Evolutionary conservation across 2,113 vertebrate genomes (phyloP).

Genomic region (Indri indri): DNA sequence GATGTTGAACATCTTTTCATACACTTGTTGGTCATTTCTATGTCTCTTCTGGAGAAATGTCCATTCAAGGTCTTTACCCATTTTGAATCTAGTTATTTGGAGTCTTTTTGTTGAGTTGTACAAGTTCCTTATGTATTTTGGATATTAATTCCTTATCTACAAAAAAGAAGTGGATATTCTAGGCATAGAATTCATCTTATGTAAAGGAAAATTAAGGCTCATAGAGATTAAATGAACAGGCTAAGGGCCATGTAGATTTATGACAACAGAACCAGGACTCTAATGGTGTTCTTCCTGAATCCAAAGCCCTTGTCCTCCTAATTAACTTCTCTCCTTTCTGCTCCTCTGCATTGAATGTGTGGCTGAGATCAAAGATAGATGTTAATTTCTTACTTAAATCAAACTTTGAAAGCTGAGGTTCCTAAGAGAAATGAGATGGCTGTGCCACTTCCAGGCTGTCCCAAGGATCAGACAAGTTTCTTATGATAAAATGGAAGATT

Average conservation of each 20-base stretch:
- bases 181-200: background rate
- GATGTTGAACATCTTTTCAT: background rate
- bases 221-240: background rate
- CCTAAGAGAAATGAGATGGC: background rate
- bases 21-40: background rate
- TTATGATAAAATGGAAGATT: background rate
- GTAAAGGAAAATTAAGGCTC: background rate
- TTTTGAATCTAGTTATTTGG: background rate
- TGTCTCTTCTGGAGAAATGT: background rate
- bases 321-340: background rate
- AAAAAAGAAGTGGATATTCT: background rate
- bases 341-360: background rate
- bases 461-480: background rate
- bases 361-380: background rate
- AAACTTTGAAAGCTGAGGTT: background rate
- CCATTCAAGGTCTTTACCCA: background rate
- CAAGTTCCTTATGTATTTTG: background rate
- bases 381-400: background rate
- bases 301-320: background rate
- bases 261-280: background rate
- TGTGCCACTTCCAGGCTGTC: background rate
- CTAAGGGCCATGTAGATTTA: background rate
- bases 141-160: background rate
- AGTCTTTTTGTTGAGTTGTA: background rate
- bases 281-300: background rate